These are phyloP conservation scores for Gobio occitaniae DNA, from an alignment of 2,797 vertebrate species.

Conservation along the genomic window DNA sequence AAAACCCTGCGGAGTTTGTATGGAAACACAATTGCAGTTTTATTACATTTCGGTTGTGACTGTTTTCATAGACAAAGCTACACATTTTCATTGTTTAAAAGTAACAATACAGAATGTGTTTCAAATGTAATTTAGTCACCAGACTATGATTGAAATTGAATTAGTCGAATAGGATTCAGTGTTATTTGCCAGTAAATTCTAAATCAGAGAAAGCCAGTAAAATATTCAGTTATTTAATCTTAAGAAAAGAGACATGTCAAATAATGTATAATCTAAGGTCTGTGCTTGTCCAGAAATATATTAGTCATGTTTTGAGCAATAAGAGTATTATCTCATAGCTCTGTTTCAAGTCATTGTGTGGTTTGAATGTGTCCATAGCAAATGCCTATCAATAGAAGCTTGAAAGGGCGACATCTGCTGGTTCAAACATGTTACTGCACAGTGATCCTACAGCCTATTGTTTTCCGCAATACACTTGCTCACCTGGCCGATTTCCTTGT, in stretches of 20 bases:
- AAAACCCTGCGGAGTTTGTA: background rate
- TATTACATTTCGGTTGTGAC: background rate
- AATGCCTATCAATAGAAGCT: slow-evolving; percentile 39
- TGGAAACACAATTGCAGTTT: background rate
- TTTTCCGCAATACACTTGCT: background rate
- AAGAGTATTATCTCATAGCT: background rate
- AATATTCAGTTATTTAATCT: background rate
- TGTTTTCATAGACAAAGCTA: slow-evolving; percentile 8
- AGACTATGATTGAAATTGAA: background rate
- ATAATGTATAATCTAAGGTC: background rate
- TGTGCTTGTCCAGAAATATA: background rate
- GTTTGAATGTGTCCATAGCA: slow-evolving; percentile 7
- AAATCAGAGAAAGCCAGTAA: background rate
- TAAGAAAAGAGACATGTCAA: background rate
- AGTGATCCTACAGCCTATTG: background rate
- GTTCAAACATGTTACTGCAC: slow-evolving; percentile 45
- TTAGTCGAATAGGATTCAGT: background rate
- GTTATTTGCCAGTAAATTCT: background rate
- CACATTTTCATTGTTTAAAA: background rate
- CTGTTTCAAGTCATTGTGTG: slow-evolving; percentile 10
- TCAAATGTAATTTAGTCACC: background rate
- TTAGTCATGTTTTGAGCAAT: background rate
- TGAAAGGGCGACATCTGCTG: slow-evolving; percentile 69
- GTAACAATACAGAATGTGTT: background rate
- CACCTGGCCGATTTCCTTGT: background rate